Conservation (phyloP, 2,888 invertebrate genomes). For the Lathronympha strigana region DNA sequence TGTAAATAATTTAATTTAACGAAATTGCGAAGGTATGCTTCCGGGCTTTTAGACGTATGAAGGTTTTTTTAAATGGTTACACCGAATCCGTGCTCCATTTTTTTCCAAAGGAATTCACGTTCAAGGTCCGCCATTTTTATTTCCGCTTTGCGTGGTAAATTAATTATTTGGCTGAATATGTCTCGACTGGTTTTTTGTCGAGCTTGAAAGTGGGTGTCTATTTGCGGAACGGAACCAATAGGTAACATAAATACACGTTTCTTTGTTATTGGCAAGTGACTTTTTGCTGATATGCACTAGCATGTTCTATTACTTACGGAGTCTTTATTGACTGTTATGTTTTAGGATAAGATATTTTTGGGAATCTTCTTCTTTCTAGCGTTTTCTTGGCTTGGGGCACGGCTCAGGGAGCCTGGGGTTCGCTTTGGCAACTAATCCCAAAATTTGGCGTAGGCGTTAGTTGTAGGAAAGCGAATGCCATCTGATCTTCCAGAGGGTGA, state of each 20-base stretch:
- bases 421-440: too few species aligned
- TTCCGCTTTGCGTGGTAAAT: slow-evolving; percentile 42
- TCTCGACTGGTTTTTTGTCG: slow-evolving; percentile 20
- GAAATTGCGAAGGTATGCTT: slow-evolving; percentile 35
- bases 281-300: slow-evolving; percentile 10
- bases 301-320: not conserved
- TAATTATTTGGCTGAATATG: slow-evolving; percentile 32
- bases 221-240: slow-evolving; percentile 28
- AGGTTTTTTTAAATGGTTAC: slow-evolving; percentile 36
- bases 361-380: too few species aligned
- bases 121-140: slow-evolving; percentile 39
- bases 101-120: slow-evolving; percentile 41
- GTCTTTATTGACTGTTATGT: not conserved
- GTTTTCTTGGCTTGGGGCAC: too few species aligned
- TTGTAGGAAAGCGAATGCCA: too few species aligned
- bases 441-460: too few species aligned
- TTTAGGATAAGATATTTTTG: too few species aligned
- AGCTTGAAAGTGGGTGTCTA: slow-evolving; percentile 26
- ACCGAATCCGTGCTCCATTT: slow-evolving; percentile 37
- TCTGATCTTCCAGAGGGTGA: too few species aligned
- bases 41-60: slow-evolving; percentile 36
- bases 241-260: slow-evolving; percentile 8
- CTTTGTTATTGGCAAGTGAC: slow-evolving; percentile 2
- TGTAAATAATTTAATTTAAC: slow-evolving; percentile 37
- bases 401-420: too few species aligned